Evolutionary conservation across 2,797 vertebrate genomes (phyloP), one percentile per base, ranked within the genome.

Genomic region (Sebastes miniatus): DNA sequence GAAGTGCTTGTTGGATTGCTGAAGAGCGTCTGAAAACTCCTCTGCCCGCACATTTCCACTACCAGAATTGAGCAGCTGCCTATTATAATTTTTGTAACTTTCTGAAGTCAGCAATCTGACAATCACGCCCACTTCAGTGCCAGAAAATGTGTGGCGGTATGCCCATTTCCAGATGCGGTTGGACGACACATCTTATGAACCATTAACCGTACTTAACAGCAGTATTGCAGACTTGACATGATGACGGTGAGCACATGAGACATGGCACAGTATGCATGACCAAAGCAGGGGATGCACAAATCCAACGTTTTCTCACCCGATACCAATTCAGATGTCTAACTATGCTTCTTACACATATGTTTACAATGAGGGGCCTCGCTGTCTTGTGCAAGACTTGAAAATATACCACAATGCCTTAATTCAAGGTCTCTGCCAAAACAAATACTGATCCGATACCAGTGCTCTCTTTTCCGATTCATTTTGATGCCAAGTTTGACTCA

Each of bases 401-500:
- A n/a, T n/a, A n/a, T n/a, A n/a, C n/a, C n/a, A n/a, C n/a, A n/a
- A n/a, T 36, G 1, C 6, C 68, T 70, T 18, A 14, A 7, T 6
- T 11, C 12, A 18, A 18, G 4, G 4, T 59, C 36, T 47, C 25
- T 50, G 12, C 25, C 11, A 3, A 62, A 62, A 22, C 20, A 73
- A 50, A 34, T 10, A 24, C 31, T 2, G 6, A 67, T 31, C 16
- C 3, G 7, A 56, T 22, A 25, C 1, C 22, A 65, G 14, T 18
- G n/a, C 20, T 69, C 18, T 69, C 31, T 39, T 63, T 24, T 64
- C 24, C 4, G 11, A 47, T 59, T 58, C 1, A 16, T 47, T 74
- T 58, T 65, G 29, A 64, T 58, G 13, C 58, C 65, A 69, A 83
- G 61, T 66, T 22, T 71, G 72, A 83, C 67, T 71, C 61, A 62